Evolutionary conservation across 2,888 invertebrate genomes (phyloP), one percentile per base, ranked within the genome.

Genomic region (Mechanitis messenoides): DNA sequence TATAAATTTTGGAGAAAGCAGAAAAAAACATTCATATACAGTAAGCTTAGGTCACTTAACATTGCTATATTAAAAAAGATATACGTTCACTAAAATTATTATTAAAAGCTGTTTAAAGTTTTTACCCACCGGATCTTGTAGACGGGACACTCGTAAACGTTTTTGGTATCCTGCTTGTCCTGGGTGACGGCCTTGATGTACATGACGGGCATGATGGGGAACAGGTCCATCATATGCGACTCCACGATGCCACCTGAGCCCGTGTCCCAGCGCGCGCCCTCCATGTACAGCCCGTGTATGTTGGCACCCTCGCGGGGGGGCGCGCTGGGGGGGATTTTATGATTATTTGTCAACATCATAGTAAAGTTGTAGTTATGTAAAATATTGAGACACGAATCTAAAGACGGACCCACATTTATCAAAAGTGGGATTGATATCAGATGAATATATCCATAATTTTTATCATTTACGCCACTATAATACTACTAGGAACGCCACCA

Each of bases 191-290:
- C 96, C 82, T 94, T 96, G 72, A 98, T 92, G 82, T 92, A 97
- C 72, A 98, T 93, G 59, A 98, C 97, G 0, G 98, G 98, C 93
- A 98, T 94, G 64, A 95, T 85, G 0, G 97, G 97, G 77, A 96
- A 97, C 66, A 98, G 91, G 72, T 98, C 98, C 90, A 98, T 98
- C 74, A 97, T 92, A 69, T 92, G 91, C 0, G 97, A 95, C 76
- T 98, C 97, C 11, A 93, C 92, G 65, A 98, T 95, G 73, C 94
- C 93, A 59, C 96, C 96, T 11, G 92, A 80, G 72, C 91, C 91
- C 28, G 91, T 92, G 82, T 98, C 98, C 98, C 98, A 98, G 66
- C 97, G 93, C 12, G 98, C 98, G 55, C 98, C 98, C 86, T 98
- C 98, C 96, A 98, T 96, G 83, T 91, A 96, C 62, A 98, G 87